phyloP scores from a whole-genome alignment of 2,113 vertebrate species.

The Stegostoma tigrinum region DNA sequence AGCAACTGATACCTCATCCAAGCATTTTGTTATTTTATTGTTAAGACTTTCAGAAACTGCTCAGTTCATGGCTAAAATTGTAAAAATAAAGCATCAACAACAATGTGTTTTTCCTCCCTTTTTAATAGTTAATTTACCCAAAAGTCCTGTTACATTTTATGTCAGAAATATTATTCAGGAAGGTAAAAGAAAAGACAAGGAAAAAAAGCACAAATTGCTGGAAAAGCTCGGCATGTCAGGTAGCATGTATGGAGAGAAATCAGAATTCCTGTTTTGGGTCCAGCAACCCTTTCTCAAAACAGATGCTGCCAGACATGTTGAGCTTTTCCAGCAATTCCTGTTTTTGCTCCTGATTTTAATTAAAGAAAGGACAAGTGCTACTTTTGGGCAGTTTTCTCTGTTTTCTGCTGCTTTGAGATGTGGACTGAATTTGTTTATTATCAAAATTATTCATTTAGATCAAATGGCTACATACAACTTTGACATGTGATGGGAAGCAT shows the following conservation, averaged over 20 bases:
- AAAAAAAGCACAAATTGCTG: no score
- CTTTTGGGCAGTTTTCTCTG: no score
- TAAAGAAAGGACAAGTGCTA: no score
- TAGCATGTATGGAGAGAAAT: no score
- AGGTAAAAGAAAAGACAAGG: background rate
- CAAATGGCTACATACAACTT: background rate
- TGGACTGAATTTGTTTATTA: background rate
- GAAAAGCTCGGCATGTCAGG: no score
- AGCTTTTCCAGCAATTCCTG: no score
- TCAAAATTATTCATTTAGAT: background rate
- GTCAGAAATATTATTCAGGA: background rate
- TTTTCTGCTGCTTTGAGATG: background rate
- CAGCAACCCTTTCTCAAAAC: no score
- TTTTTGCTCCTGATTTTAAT: no score
- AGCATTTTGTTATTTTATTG: background rate
- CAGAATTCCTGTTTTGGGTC: no score
- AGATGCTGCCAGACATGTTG: no score
- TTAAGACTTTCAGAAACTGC: background rate
- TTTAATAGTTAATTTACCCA: background rate
- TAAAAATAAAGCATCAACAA: background rate
- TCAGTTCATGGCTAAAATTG: background rate
- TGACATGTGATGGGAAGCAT: background rate
- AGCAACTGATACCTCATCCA: background rate
- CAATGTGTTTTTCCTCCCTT: background rate
- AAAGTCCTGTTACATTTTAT: background rate